Base-by-base conservation (phyloP, 1,140 invertebrate genomes). In the Drosophila biarmipes region DNA sequence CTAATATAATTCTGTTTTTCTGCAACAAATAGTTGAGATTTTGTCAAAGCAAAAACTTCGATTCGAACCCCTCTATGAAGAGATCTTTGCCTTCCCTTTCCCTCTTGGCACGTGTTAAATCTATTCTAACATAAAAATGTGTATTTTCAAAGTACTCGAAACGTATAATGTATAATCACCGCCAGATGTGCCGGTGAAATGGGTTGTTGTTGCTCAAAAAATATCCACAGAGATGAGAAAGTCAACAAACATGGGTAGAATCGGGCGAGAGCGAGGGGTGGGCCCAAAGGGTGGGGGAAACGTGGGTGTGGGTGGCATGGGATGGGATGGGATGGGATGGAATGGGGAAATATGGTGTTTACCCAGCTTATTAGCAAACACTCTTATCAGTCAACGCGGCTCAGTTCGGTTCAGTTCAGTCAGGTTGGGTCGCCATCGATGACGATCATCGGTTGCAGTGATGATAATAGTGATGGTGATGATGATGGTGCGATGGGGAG, bases 331-430 rank as follows among this genome's bases (percentile, higher is more conserved):
- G 21, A 21, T 21, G 21, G 21, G 58, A 2, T 40, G 37, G 27
- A 56, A 31, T 64, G 54, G 66, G 43, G 58, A 38, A 55, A 62
- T 66, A 45, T 54, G 10, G 46, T 76, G 82, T 87, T 86, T 86
- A 56, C 58, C 46, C 57, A 75, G 78, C 74, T 86, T 87, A 86
- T 86, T 86, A 87, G 82, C 84, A 86, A 86, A 86, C 77, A 86
- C 72, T 87, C 66, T 87, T 86, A 86, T 86, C 81, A 86, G 64
- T 76, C 58, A 62, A 49, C 40, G 61, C 46, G 37, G 45, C 57
- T 61, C 40, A 19, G 42, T 55, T 61, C 21, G 45, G 42, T 56
- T 64, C 42, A 15, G 62, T 59, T 64, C 55, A 19, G 40, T 19
- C 54, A 37, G 54, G 34, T 63, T 38, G 52, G 42, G 27, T 53